Base-by-base conservation (phyloP, 2,797 vertebrate species). In the Atherinosoma microstoma region DNA sequence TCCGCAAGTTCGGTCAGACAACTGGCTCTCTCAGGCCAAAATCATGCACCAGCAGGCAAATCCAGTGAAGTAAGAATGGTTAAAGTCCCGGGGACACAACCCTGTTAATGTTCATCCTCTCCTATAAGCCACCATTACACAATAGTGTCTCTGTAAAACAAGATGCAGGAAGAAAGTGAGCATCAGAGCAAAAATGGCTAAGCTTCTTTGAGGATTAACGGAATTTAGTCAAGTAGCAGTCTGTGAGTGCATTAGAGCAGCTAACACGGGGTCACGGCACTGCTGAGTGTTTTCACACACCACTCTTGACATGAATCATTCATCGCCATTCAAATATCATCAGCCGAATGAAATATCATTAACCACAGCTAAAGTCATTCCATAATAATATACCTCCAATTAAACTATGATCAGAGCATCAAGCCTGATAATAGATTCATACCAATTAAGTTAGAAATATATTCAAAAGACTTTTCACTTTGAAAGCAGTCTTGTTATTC, bases 401-500 rank as follows among this genome's bases (percentile, higher is more conserved):
- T 94, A 94, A 92, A 89, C 86, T 91, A 88, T 93, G 91, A 94
- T 94, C 92, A 94, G 87, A 94, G 94, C 90, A 75, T 86, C 85
- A 78, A 62, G 86, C 90, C 90, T 84, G 87, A 93, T 94, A 93
- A 94, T 93, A 89, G 89, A 94, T 94, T 93, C 94, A 89, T 77
- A 90, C 91, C 92, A 94, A 95, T 94, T 94, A 93, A 92, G 91
- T 93, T 90, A 70, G 90, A 94, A 92, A 93, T 90, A 91, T 91
- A 95, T 94, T 94, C 94, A 95, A 93, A 95, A 89, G 91, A 93
- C 92, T 92, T 92, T 93, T 94, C 90, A 93, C 94, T 95, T 94
- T 95, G 94, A 95, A 94, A 94, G 64, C 81, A 71, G 92, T 92
- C 93, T 93, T 94, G 93, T 95, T 95, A 93, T 95, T 94, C 89